Conservation (phyloP, 2,888 invertebrate species). For the Pyrrhopygopsis socrates region DNA sequence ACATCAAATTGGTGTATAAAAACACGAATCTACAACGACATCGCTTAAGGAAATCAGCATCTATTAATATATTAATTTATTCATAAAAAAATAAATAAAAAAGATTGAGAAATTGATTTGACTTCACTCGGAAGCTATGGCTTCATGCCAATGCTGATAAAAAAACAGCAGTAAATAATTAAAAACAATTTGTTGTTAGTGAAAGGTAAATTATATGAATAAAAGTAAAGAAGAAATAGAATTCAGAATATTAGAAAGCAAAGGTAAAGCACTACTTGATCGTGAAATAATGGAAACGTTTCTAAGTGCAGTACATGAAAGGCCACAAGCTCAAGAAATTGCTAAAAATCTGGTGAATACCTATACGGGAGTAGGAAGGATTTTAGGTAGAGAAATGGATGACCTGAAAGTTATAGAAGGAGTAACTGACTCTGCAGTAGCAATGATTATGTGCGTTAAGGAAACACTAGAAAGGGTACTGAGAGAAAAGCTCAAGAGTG, state of each 20-base stretch:
- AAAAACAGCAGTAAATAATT: slow-evolving; percentile 8
- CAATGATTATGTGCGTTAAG: neutral
- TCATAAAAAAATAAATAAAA: slow-evolving; percentile 20
- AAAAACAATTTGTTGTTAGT: slow-evolving; percentile 18
- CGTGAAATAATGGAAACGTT: neutral
- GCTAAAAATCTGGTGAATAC: neutral
- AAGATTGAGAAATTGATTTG: neutral
- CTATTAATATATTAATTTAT: slow-evolving; percentile 13
- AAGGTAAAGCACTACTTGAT: neutral
- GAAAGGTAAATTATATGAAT: slow-evolving; percentile 17
- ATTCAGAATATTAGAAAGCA: neutral
- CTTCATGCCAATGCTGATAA: slow-evolving; percentile 17
- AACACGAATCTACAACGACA: too few relatives aligned
- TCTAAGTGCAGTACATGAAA: neutral
- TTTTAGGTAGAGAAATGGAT: neutral
- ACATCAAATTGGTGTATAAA: too few relatives aligned
- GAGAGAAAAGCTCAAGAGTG: neutral
- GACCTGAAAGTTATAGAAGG: neutral
- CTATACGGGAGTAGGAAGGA: neutral
- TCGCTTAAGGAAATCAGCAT: neutral
- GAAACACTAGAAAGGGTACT: neutral
- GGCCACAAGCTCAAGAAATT: neutral
- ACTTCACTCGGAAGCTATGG: slow-evolving; percentile 11
- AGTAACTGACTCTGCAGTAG: neutral
- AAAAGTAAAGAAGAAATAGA: slow-evolving; percentile 15